Evolutionary conservation across 2,888 invertebrate genomes (phyloP).

Genomic region (Cylindroiulus punctatus): DNA sequence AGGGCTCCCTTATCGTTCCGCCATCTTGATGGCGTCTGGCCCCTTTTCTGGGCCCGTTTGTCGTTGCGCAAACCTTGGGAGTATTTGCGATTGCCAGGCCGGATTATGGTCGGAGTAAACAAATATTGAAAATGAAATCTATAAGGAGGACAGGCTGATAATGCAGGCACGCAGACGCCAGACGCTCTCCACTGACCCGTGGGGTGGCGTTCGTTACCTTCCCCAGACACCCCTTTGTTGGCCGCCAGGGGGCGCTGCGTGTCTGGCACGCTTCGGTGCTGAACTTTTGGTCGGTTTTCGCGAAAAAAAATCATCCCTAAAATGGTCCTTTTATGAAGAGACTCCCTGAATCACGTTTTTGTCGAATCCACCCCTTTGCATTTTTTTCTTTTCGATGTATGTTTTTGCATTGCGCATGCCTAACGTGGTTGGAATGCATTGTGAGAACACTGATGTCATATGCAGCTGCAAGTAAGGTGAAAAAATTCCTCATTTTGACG

Average conservation of each 20-base stretch:
- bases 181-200: constrained; percentile 2
- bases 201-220: neutral
- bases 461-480: no score
- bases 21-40: constrained; percentile 22
- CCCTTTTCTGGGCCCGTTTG: neutral
- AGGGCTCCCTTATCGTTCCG: neutral
- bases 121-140: constrained; percentile 32
- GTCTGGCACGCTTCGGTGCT: neutral
- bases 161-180: constrained; percentile 12
- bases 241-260: neutral
- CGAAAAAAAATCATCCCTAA: neutral
- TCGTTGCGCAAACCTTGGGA: constrained; percentile 25
- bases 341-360: no score
- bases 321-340: no score
- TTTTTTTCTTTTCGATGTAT: no score
- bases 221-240: neutral
- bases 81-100: constrained; percentile 6
- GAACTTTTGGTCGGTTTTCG: no score
- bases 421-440: no score
- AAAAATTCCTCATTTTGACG: no score
- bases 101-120: constrained; percentile 32
- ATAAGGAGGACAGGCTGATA: constrained; percentile 5
- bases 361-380: no score
- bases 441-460: no score
- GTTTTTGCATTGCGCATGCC: no score